A percentile compares a stretch with the other conserved stretches of the same genome.
Conservation (phyloP, 2,113 vertebrate species). For the Otis tarda region DNA sequence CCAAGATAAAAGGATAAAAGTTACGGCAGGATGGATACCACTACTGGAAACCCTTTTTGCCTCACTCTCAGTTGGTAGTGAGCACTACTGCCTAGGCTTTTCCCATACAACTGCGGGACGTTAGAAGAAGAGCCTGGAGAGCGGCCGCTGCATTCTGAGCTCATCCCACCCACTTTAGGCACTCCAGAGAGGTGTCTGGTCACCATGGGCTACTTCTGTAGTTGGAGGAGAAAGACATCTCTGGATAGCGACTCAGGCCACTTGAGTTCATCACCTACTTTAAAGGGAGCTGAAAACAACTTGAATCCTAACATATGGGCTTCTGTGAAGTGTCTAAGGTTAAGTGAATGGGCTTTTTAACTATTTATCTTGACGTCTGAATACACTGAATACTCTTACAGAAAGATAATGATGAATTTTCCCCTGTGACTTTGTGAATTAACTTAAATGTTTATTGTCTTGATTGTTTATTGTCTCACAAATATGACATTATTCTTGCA, state of each 20-base stretch:
- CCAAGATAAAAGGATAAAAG: neutral
- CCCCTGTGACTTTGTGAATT: neutral
- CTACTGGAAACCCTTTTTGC: neutral
- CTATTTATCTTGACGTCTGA: neutral
- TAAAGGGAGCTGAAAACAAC: neutral
- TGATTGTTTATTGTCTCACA: neutral
- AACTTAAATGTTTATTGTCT: neutral
- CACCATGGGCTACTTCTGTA: neutral
- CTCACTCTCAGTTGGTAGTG: neutral
- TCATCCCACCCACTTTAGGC: neutral
- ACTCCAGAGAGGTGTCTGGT: neutral
- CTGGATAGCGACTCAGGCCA: neutral
- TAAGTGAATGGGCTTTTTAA: neutral
- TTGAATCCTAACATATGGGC: neutral
- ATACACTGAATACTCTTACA: neutral
- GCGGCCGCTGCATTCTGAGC: neutral
- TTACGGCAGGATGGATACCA: neutral
- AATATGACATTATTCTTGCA: neutral
- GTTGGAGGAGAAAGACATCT: neutral
- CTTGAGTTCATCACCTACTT: slow-evolving; percentile 9
- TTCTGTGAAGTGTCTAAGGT: neutral
- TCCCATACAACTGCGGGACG: neutral
- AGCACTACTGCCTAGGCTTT: neutral
- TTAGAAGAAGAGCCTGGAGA: neutral
- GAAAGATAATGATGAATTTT: neutral